Conservation (phyloP, 2,113 vertebrate species). For the Xyliphius kryptos region DNA sequence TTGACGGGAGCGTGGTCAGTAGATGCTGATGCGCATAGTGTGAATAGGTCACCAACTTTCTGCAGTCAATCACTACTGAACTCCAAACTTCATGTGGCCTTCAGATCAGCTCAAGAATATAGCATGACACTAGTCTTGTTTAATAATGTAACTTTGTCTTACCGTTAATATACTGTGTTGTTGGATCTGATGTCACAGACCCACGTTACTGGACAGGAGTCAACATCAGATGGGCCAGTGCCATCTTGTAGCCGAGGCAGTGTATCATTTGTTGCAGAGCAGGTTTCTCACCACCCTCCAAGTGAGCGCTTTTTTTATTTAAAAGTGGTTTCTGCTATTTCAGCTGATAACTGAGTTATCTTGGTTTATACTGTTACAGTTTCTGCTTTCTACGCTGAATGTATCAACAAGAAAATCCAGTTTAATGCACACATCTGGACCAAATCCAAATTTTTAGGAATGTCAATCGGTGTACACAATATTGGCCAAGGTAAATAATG, state of each 20-base stretch:
- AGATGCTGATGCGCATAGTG: too few relatives aligned
- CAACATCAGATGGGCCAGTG: conserved; percentile 84
- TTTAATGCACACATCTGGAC: conserved; percentile 99
- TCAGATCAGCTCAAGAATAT: too few relatives aligned
- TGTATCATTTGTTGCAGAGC: conserved; percentile 93
- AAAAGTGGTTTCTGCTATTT: neutral
- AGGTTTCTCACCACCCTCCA: conserved; percentile 97
- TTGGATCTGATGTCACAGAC: too few relatives aligned
- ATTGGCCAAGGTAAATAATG: conserved; percentile 86
- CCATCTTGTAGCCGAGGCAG: conserved; percentile 81
- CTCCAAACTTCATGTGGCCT: too few relatives aligned
- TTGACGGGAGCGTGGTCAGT: too few relatives aligned
- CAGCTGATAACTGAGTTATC: neutral
- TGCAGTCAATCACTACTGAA: too few relatives aligned
- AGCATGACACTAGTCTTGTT: too few relatives aligned
- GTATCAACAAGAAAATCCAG: conserved; percentile 91
- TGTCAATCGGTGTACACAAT: conserved; percentile 98
- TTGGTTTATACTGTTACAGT: conserved; percentile 60
- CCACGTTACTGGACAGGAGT: conserved; percentile 70
- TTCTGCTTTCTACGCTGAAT: conserved; percentile 98
- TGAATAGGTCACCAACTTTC: too few relatives aligned
- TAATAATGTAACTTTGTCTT: too few relatives aligned
- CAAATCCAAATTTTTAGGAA: conserved; percentile 96
- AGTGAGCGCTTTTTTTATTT: conserved; percentile 69
- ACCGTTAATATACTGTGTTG: too few relatives aligned